Base-by-base conservation (phyloP, 2,888 invertebrate species). In the Mactromeris polynyma region DNA sequence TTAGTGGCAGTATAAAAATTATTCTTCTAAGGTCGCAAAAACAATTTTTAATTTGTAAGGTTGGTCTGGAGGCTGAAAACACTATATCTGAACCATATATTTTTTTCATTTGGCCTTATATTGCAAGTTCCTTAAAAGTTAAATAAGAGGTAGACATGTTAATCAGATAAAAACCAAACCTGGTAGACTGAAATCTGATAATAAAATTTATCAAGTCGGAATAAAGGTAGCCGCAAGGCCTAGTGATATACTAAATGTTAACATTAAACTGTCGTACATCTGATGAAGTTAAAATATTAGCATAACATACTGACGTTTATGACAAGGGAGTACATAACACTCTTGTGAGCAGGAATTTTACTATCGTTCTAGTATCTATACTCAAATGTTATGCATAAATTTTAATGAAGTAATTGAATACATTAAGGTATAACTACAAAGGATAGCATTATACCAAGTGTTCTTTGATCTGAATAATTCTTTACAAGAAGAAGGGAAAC, bases 351-450 rank as follows among this genome's bases (percentile, higher is more conserved):
- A n/a, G 14, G 46, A 46, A 26, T 64, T 26, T 64, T 26, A 64
- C 26, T 64, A 11, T 64, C 58, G 26, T 17, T 11, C 26, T 11
- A 58, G 4, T 64, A 26, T 11, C 46, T 46, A 4, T 46, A 9
- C 46, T 46, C 11, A 17, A 46, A 64, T n/a, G n/a, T 38, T 38
- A 82, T 46, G 73, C 73, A 69, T 69, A 73, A 83, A 73, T 83
- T 73, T 64, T 46, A 21, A 82, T 73, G 42, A 83, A 46, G 73
- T 42, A 11, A 46, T 42, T 83, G 73, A 73, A 83, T 83, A 42
- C 69, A 83, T 83, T 73, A 83, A 42, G 6, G 9, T 46, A 42
- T 31, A 42, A 73, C 31, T 42, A 83, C 73, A 83, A 82, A 82
- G 82, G 51, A 36, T n/a, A 17, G 69, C 26, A 64, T 82, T 82